Evolutionary conservation across 1,140 invertebrate species (phyloP).

Genomic region (Zaprionus ornatus): DNA sequence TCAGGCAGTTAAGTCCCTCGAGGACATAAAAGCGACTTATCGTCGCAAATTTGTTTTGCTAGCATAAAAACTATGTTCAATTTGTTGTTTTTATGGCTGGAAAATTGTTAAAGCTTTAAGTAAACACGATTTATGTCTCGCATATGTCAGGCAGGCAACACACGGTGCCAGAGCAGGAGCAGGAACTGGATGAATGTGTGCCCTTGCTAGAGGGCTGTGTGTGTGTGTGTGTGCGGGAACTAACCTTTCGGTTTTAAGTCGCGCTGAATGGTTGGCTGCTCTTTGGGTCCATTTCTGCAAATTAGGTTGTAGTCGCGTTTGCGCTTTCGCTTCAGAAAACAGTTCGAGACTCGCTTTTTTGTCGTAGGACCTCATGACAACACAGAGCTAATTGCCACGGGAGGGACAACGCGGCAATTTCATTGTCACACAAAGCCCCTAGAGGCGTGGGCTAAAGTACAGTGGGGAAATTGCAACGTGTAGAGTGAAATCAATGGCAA

Average conservation of each 20-base stretch:
- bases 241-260: conserved; percentile 6
- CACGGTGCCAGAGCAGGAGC: no score
- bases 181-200: not conserved
- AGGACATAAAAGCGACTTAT: conserved; percentile 24
- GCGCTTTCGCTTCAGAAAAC: conserved; percentile 15
- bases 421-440: not conserved
- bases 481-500: not conserved
- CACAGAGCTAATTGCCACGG: conserved; percentile 11
- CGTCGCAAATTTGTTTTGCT: conserved; percentile 31
- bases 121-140: conserved; percentile 47
- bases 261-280: conserved; percentile 15
- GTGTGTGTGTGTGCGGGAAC: not conserved
- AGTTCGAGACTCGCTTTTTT: not conserved
- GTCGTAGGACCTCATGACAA: conserved; percentile 4
- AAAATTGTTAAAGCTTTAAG: conserved; percentile 46
- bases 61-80: conserved; percentile 22
- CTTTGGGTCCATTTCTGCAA: conserved; percentile 32
- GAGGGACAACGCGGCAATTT: not conserved
- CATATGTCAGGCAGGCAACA: conserved; percentile 13
- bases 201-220: not conserved
- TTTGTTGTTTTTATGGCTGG: conserved; percentile 48
- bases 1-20: not conserved
- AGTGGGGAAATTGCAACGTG: not conserved
- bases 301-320: conserved; percentile 28
- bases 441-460: conserved; percentile 1